These are phyloP conservation scores for Melopsittacus undulatus DNA, from an alignment of 2,797 vertebrate genomes.

Conservation along the genomic window DNA sequence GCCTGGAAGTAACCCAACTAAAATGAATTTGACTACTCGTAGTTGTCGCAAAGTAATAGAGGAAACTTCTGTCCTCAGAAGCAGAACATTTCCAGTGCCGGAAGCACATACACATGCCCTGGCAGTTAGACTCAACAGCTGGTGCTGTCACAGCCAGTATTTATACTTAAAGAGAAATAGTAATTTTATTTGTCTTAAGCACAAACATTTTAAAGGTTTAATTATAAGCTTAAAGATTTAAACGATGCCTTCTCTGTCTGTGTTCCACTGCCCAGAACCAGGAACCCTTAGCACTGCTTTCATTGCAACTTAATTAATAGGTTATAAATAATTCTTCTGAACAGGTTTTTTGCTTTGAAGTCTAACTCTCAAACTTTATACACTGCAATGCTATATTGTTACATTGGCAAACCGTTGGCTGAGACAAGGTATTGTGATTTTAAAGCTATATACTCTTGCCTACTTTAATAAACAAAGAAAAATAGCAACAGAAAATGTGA, in stretches of 20 bases:
- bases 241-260: not conserved
- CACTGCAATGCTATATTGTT: not conserved
- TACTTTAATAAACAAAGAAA: conserved; percentile 2
- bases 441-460: not conserved
- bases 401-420: not conserved
- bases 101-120: no score
- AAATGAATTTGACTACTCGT: not conserved
- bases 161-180: not conserved
- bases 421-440: not conserved
- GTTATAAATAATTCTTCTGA: not conserved
- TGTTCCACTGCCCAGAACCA: not conserved
- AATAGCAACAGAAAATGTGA: not conserved
- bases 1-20: not conserved
- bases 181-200: not conserved
- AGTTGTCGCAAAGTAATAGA: not conserved
- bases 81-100: not conserved
- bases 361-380: conserved; percentile 8
- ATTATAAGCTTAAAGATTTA: not conserved
- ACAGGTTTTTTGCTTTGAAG: not conserved
- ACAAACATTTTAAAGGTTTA: not conserved
- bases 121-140: not conserved
- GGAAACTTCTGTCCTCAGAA: not conserved
- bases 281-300: not conserved
- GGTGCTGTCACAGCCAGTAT: not conserved
- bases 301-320: not conserved